Conservation (phyloP, 2,797 vertebrate species). For the Synaphobranchus kaupii region DNA sequence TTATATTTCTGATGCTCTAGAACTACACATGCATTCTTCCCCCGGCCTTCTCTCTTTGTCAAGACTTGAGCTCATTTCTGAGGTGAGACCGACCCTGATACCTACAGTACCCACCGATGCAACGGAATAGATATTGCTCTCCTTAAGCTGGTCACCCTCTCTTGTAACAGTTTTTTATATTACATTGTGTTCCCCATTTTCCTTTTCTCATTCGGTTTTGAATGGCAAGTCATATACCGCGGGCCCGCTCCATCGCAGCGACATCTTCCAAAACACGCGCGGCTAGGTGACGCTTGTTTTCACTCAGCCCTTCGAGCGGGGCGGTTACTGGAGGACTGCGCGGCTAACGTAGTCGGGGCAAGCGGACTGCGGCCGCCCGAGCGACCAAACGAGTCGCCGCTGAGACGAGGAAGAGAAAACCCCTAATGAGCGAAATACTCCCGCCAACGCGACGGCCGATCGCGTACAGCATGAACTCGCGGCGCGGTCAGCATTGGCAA, state of each 20-base stretch:
- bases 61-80: constrained; percentile 28
- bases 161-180: constrained; percentile 36
- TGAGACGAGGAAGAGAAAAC: not conserved
- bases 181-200: not conserved
- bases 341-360: not conserved
- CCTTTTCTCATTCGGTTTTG: not conserved
- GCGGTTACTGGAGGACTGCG: not conserved
- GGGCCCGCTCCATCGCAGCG: not conserved
- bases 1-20: constrained; percentile 52
- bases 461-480: not conserved
- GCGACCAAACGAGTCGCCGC: not conserved
- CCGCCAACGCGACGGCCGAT: not conserved
- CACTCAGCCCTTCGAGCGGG: not conserved
- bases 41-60: constrained; percentile 44
- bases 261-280: not conserved
- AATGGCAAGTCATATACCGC: not conserved
- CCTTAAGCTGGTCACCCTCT: constrained; percentile 41
- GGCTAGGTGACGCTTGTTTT: not conserved
- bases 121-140: constrained; percentile 47
- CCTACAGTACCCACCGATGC: constrained; percentile 37
- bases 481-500: not conserved
- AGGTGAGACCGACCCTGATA: not conserved
- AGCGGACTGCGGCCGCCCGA: not conserved
- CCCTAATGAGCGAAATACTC: not conserved
- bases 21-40: constrained; percentile 64